These are phyloP conservation scores for Poeciliopsis turneri DNA, from an alignment of 2,797 vertebrate species.

Conservation along the genomic window DNA sequence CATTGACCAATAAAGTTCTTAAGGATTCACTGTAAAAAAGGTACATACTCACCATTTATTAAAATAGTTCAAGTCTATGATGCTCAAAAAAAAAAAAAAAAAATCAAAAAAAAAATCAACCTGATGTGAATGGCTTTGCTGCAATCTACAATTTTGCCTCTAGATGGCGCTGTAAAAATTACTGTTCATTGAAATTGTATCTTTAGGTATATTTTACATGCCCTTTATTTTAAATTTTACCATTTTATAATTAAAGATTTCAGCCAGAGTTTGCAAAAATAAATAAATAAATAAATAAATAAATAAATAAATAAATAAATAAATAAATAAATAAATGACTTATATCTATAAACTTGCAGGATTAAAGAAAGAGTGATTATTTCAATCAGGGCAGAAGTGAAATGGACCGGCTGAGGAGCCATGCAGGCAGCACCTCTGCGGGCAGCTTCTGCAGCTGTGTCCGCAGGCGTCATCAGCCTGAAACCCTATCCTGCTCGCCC, in stretches of 20 bases:
- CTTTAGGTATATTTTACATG: background rate
- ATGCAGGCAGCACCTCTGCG: slow-evolving; percentile 17
- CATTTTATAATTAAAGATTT: background rate
- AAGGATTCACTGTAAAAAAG: background rate
- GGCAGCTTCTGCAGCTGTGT: slow-evolving; percentile 71
- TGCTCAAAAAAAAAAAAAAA: background rate
- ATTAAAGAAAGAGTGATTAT: background rate
- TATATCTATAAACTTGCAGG: background rate
- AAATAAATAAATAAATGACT: too few species aligned
- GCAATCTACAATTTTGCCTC: background rate
- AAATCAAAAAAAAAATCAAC: background rate
- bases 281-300: too few species aligned
- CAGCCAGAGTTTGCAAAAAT: background rate
- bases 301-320: background rate
- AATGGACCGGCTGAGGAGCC: background rate
- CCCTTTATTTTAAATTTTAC: background rate
- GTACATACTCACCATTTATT: background rate
- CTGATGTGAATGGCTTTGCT: background rate
- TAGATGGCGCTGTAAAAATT: background rate
- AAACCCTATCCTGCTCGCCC: slow-evolving; percentile 75
- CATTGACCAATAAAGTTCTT: too few species aligned
- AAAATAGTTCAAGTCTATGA: background rate
- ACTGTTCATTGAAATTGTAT: background rate
- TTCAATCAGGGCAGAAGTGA: background rate
- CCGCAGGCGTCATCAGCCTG: slow-evolving; percentile 71